phyloP scores from a whole-genome alignment of 2,888 invertebrate species.

The Sinodicranocentrus sp. region DNA sequence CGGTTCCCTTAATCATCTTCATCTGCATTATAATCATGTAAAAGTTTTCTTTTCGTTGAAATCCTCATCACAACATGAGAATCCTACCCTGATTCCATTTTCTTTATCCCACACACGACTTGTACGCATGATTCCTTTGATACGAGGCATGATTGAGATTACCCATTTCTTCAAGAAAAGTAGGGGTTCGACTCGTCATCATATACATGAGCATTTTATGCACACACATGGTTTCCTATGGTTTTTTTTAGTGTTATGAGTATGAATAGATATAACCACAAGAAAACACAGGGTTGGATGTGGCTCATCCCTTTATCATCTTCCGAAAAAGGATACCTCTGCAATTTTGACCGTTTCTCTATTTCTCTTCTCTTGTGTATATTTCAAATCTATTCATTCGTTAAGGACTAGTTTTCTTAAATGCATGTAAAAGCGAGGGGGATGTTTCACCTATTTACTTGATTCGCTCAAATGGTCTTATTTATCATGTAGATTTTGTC shows the following conservation, averaged over 20 bases:
- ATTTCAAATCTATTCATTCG: too few species aligned
- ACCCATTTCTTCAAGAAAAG: conserved; percentile 37
- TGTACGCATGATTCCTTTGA: conserved; percentile 25
- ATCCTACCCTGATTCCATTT: not conserved
- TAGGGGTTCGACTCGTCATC: not conserved
- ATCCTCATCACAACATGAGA: not conserved
- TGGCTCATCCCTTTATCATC: conserved; percentile 11
- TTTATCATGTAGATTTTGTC: conserved; percentile 26
- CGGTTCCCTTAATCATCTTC: conserved; percentile 1
- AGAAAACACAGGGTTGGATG: not conserved
- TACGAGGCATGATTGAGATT: conserved; percentile 38
- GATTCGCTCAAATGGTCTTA: conserved; percentile 34
- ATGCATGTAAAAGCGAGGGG: conserved; percentile 1
- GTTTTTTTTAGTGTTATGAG: not conserved
- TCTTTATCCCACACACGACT: conserved; percentile 1
- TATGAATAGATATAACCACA: conserved; percentile 1
- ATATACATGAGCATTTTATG: too few species aligned
- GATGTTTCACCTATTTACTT: conserved; percentile 13
- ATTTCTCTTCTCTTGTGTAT: conserved; percentile 12
- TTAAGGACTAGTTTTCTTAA: too few species aligned
- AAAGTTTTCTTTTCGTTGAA: too few species aligned
- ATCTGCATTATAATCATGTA: not conserved
- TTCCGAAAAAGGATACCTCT: conserved; percentile 35
- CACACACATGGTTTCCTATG: not conserved
- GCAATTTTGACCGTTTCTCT: conserved; percentile 34